A percentile compares a stretch with the other conserved stretches of the same genome.
Evolutionary conservation across 2,888 invertebrate species (phyloP).

Genomic region (Cephus rjabovi): DNA sequence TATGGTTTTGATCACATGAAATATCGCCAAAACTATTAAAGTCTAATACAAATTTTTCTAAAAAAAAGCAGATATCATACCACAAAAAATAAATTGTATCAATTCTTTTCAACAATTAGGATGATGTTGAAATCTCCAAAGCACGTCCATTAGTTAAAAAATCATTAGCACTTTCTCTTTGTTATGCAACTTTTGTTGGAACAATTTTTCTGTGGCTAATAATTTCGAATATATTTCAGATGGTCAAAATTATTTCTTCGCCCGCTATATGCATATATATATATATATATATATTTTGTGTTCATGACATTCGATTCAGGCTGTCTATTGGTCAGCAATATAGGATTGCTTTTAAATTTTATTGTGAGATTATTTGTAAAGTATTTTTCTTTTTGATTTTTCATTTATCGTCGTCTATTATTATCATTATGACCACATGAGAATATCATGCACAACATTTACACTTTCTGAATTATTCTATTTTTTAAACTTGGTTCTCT

Average conservation of each 20-base stretch:
- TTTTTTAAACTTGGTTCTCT: not conserved
- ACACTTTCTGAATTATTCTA: conserved; percentile 1
- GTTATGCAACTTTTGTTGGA: not conserved
- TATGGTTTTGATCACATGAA: not conserved
- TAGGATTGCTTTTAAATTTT: not conserved
- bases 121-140: not conserved
- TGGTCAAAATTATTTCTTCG: not conserved
- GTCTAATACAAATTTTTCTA: not conserved
- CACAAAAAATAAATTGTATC: not conserved
- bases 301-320: not conserved
- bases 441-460: conserved; percentile 6
- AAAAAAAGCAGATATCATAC: not conserved
- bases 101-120: not conserved
- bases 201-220: not conserved
- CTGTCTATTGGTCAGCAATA: not conserved
- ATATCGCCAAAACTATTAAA: not conserved
- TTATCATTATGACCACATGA: conserved; percentile 2
- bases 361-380: not conserved
- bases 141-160: not conserved
- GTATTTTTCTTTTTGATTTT: not conserved
- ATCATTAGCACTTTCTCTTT: not conserved
- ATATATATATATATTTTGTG: conserved; percentile 6
- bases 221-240: not conserved
- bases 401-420: not conserved
- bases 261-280: conserved; percentile 7